Percentiles rank a stretch among this genome's conserved stretches.
Evolutionary conservation across 2,888 invertebrate genomes (phyloP).

Genomic region (Podabrus alpinus): DNA sequence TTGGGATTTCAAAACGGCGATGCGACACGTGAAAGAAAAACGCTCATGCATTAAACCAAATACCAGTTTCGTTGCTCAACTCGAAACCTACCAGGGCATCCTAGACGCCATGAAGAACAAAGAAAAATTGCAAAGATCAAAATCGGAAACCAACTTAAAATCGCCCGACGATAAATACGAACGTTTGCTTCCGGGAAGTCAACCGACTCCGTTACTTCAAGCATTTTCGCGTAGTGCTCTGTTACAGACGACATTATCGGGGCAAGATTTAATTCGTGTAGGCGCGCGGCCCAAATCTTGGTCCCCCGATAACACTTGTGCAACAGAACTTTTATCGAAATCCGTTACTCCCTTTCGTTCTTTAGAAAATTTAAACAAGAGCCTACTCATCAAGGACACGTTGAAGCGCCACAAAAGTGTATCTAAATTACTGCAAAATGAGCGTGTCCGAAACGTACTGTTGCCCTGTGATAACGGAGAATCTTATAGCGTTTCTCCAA

Average conservation of each 20-base stretch:
- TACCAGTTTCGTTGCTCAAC: constrained; percentile 88
- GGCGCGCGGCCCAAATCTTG: constrained; percentile 54
- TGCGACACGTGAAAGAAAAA: constrained; percentile 87
- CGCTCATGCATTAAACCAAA: constrained; percentile 96
- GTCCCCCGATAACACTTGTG: constrained; percentile 66
- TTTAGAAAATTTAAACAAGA: constrained; percentile 63
- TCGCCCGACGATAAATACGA: constrained; percentile 65
- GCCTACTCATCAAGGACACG: constrained; percentile 24
- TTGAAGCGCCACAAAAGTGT: constrained; percentile 29
- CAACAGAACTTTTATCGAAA: constrained; percentile 62
- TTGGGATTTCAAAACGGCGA: constrained; percentile 88
- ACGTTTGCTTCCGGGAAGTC: constrained; percentile 59
- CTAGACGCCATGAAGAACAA: constrained; percentile 95
- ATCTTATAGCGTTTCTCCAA: constrained; percentile 88
- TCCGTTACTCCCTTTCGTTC: constrained; percentile 67
- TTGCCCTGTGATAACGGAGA: constrained; percentile 86
- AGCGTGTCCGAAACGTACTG: constrained; percentile 71
- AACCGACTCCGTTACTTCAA: constrained; percentile 66
- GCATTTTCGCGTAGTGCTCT: constrained; percentile 51
- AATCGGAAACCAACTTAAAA: constrained; percentile 89
- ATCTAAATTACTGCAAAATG: constrained; percentile 32
- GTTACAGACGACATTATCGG: constrained; percentile 34
- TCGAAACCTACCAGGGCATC: constrained; percentile 93
- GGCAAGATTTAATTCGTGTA: constrained; percentile 43
- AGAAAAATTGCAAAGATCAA: constrained; percentile 88